Conservation (phyloP, 2,797 vertebrate species). For the Oryzias dopingdopingensis region DNA sequence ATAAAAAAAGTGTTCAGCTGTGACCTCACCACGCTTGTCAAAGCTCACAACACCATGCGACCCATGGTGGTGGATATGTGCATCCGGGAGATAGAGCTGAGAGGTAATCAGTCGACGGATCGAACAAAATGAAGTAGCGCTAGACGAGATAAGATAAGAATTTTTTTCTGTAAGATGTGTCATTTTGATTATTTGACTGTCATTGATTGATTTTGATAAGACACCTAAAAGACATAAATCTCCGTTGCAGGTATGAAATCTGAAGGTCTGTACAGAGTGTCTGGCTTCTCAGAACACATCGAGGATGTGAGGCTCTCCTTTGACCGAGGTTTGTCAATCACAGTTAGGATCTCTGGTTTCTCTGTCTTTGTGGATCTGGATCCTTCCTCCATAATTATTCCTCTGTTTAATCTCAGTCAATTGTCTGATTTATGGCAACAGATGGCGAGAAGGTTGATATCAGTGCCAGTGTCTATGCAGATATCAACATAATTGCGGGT, state of each 20-base stretch:
- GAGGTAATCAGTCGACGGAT: conserved; percentile 78
- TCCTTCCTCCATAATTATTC: conserved; percentile 1
- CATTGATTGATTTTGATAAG: no score
- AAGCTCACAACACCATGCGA: conserved; percentile 91
- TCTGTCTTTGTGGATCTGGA: conserved; percentile 1
- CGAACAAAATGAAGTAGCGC: background rate
- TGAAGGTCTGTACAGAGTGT: conserved; percentile 95
- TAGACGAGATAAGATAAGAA: no score
- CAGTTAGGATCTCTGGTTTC: conserved; percentile 4
- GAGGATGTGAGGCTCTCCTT: conserved; percentile 95
- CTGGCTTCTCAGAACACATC: conserved; percentile 95
- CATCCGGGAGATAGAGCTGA: conserved; percentile 93
- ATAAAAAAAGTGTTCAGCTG: conserved; percentile 98
- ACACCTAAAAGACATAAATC: background rate
- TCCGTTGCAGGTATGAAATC: conserved; percentile 86
- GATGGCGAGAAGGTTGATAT: conserved; percentile 97
- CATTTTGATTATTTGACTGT: no score
- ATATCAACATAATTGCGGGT: conserved; percentile 98
- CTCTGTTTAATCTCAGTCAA: background rate
- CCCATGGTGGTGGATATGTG: conserved; percentile 99
- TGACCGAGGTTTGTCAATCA: conserved; percentile 86
- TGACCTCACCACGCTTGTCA: conserved; percentile 96
- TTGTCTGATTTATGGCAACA: conserved; percentile 58
- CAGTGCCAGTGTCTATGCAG: conserved; percentile 88
- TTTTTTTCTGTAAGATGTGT: no score